phyloP scores from a whole-genome alignment of 2,888 invertebrate species.

The Chelonus formosanus region DNA sequence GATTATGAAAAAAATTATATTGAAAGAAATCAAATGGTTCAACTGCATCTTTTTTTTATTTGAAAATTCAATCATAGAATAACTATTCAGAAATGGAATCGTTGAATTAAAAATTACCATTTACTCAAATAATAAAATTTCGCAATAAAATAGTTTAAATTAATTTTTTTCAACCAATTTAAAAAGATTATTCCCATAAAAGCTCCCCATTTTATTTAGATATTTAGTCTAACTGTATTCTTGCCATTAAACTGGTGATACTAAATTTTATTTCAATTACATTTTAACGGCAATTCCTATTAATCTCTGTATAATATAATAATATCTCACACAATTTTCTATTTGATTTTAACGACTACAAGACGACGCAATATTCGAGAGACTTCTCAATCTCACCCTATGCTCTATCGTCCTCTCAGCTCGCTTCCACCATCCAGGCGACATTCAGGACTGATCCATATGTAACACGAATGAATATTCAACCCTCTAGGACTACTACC shows the following conservation, averaged over 20 bases:
- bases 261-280: too few relatives aligned
- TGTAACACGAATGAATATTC: slow-evolving; percentile 65
- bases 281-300: too few relatives aligned
- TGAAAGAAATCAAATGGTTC: neutral
- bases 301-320: too few relatives aligned
- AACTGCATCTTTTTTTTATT: neutral
- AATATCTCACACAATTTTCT: neutral
- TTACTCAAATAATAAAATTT: too few relatives aligned
- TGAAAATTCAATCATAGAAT: neutral
- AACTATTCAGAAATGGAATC: neutral
- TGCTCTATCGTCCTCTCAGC: slow-evolving; percentile 35
- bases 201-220: too few relatives aligned
- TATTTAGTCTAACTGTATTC: too few relatives aligned
- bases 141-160: too few relatives aligned
- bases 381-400: slow-evolving; percentile 25
- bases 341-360: slow-evolving; percentile 17
- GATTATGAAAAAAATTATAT: neutral
- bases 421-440: slow-evolving; percentile 39
- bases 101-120: too few relatives aligned
- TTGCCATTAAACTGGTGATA: too few relatives aligned
- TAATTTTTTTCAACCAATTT: too few relatives aligned
- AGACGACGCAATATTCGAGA: slow-evolving; percentile 28
- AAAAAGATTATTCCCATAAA: too few relatives aligned
- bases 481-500: slow-evolving; percentile 53
- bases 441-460: slow-evolving; percentile 61